Percentiles rank a stretch among this genome's conserved stretches.
phyloP scores from a whole-genome alignment of 2,888 invertebrate genomes.

The Hedya salicella region DNA sequence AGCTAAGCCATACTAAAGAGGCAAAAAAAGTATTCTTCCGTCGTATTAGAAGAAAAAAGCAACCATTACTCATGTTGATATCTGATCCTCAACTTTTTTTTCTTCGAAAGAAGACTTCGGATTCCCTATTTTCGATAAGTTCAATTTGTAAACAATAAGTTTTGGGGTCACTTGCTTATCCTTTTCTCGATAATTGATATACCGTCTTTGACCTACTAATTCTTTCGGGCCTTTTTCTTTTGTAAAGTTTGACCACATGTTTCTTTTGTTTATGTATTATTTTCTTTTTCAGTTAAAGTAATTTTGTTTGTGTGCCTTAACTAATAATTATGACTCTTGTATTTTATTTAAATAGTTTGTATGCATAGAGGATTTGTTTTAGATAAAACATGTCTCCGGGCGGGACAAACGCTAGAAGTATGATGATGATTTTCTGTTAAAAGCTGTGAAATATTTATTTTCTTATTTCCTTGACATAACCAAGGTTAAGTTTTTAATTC shows the following conservation, averaged over 20 bases:
- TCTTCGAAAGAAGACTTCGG: slow-evolving; percentile 1
- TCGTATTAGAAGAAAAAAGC: background rate
- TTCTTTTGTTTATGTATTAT: background rate
- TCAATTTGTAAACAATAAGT: slow-evolving; percentile 37
- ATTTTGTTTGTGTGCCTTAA: no score
- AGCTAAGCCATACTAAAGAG: no score
- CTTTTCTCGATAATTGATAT: slow-evolving; percentile 36
- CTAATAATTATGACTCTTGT: no score
- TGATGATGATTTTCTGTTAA: no score
- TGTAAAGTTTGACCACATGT: background rate
- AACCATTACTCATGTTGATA: slow-evolving; percentile 25
- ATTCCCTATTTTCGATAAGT: slow-evolving; percentile 19
- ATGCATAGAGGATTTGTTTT: no score
- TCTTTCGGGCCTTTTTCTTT: slow-evolving; percentile 21
- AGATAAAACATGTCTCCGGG: no score
- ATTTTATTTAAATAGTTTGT: no score
- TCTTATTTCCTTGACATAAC: no score
- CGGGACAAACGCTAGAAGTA: no score
- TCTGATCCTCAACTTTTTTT: slow-evolving; percentile 34
- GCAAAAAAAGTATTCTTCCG: background rate
- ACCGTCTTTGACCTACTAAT: slow-evolving; percentile 30
- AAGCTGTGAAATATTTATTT: no score
- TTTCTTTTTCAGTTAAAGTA: background rate
- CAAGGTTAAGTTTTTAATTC: no score
- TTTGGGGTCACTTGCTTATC: slow-evolving; percentile 34